Base-by-base conservation (phyloP, 2,888 invertebrate genomes). In the Lymantria dispar region DNA sequence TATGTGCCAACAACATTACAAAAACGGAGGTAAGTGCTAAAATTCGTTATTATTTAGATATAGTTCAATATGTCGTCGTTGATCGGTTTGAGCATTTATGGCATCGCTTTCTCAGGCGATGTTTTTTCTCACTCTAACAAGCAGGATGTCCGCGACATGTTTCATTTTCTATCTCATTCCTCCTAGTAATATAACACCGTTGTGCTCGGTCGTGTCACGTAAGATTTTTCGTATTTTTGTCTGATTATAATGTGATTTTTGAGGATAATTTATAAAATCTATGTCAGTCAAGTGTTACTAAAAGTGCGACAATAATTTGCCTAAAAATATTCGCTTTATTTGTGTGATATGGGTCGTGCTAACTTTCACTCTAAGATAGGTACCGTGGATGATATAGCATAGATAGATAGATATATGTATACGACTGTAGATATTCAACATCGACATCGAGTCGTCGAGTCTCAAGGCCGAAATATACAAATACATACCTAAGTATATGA, bases 171-270 rank as follows among this genome's bases (percentile, higher is more conserved):
- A 67, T 90, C 91, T 86, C 87, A 68, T 77, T 91, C 89, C 76
- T 80, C 85, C 85, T 82, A 88, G 91, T 90, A 91, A 91, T 91
- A 87, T 90, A 90, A 91, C 91, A 91, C 91, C 91, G 91, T 90
- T 89, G 87, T 84, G 88, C 91, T 90, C 87, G 88, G 86, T 89
- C 89, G 88, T 91, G 91, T 91, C 91, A 90, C 89, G 90, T 91
- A 90, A 91, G 91, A 84, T 80, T 86, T 87, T 90, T 86, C 85
- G 80, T 88, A 84, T 86, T 89, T 87, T 87, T 80, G 78, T 76
- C 78, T 72, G 75, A 70, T 75, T 75, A 79, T 62, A 76, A 72
- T 75, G 76, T 74, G 72, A 76, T 75, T 83, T 77, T 74, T 63
- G 68, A 70, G 70, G 68, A 73, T 75, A 65, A 74, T 80, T 80